Evolutionary conservation across 2,113 vertebrate species (phyloP).

Genomic region (Siphamia tubifer): DNA sequence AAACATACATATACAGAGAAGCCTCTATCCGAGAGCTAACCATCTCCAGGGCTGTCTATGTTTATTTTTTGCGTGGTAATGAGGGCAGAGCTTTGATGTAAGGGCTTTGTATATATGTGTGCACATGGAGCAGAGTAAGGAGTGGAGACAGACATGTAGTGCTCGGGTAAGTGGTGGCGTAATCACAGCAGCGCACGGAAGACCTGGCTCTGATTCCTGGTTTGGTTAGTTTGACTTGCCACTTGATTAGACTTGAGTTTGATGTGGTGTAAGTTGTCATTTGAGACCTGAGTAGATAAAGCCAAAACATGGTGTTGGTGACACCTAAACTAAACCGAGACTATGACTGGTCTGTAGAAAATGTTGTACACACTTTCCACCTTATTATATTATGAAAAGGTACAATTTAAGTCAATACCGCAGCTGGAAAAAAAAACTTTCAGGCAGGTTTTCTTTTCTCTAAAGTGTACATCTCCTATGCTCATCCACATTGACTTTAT

Average conservation of each 20-base stretch:
- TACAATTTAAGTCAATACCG: no score
- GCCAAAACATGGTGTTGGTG: neutral
- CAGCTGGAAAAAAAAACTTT: no score
- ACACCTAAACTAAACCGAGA: neutral
- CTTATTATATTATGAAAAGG: no score
- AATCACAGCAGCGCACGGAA: slow-evolving; percentile 40
- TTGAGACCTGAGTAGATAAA: neutral
- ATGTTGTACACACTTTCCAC: no score
- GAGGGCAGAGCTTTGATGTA: slow-evolving; percentile 54
- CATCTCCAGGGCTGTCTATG: slow-evolving; percentile 51
- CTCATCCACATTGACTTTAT: no score
- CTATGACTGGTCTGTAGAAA: neutral
- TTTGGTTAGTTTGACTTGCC: slow-evolving; percentile 8
- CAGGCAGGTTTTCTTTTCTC: no score
- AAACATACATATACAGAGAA: slow-evolving; percentile 47
- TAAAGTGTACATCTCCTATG: no score
- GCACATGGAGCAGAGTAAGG: slow-evolving; percentile 31
- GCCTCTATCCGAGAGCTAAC: slow-evolving; percentile 41
- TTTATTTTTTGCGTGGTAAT: slow-evolving; percentile 57
- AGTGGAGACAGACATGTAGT: slow-evolving; percentile 58
- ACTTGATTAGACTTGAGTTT: slow-evolving; percentile 10
- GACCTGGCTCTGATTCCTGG: slow-evolving; percentile 34
- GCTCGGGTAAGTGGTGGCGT: slow-evolving; percentile 30
- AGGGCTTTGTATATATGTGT: slow-evolving; percentile 56
- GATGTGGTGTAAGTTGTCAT: neutral